A percentile compares a stretch with the other conserved stretches of the same genome.
phyloP scores from a whole-genome alignment of 2,113 vertebrate genomes.

The Mustelus asterias region DNA sequence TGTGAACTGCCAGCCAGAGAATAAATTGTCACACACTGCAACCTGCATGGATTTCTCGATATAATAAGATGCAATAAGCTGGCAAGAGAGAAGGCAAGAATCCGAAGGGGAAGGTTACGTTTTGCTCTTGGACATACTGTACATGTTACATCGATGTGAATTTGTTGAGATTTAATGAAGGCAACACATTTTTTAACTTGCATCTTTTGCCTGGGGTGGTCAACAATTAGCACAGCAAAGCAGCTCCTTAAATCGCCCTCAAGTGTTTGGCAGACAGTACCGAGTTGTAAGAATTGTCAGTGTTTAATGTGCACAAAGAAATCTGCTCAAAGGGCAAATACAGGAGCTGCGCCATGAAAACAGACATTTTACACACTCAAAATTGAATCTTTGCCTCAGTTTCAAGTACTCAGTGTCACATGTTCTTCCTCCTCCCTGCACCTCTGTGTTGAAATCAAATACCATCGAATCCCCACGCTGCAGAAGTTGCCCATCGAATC shows the following conservation, averaged over 20 bases:
- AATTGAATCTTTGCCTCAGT: neutral
- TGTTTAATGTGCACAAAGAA: neutral
- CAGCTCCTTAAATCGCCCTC: neutral
- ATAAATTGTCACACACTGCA: neutral
- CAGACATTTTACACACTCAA: neutral
- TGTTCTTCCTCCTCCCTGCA: neutral
- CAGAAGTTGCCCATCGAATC: no score
- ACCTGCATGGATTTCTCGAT: neutral
- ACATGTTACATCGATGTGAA: neutral
- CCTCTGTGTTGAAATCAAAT: neutral
- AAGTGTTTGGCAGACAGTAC: neutral
- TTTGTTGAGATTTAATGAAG: conserved; percentile 15
- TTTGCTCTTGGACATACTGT: neutral
- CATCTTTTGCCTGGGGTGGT: neutral
- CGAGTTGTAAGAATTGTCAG: neutral
- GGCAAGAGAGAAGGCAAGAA: neutral
- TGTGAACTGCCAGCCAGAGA: neutral
- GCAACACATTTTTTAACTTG: conserved; percentile 8
- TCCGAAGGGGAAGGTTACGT: neutral
- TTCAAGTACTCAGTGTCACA: neutral
- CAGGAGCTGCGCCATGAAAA: neutral
- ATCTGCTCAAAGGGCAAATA: neutral
- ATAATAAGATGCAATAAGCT: neutral
- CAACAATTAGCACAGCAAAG: neutral
- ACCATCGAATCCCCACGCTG: no score